Conservation (phyloP, 2,888 invertebrate species). For the Drosophila nigricruria region DNA sequence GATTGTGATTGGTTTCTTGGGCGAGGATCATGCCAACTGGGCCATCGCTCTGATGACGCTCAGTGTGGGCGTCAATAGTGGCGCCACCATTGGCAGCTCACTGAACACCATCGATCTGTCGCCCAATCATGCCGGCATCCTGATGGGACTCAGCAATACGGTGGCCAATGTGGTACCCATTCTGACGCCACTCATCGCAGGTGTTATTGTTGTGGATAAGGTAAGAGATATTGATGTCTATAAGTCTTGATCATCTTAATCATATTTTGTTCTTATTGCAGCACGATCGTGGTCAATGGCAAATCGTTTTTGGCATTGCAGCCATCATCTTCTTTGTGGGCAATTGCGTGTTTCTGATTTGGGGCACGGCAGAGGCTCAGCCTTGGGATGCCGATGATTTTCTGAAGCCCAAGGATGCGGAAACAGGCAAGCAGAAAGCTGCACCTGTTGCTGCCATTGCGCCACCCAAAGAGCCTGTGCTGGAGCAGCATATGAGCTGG, state of each 20-base stretch:
- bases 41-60: conserved; percentile 86
- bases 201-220: conserved; percentile 86
- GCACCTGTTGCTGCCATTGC: conserved; percentile 25
- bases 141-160: conserved; percentile 89
- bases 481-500: conserved; percentile 61
- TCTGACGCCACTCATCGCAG: conserved; percentile 87
- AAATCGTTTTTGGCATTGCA: conserved; percentile 89
- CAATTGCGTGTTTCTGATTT: conserved; percentile 89
- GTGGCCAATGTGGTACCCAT: conserved; percentile 88
- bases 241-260: neutral
- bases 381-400: conserved; percentile 89
- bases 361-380: conserved; percentile 89
- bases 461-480: conserved; percentile 63
- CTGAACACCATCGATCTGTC: conserved; percentile 88
- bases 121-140: conserved; percentile 88
- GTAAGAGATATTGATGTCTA: conserved; percentile 53
- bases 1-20: conserved; percentile 86
- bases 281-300: conserved; percentile 88
- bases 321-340: conserved; percentile 89
- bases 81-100: conserved; percentile 84
- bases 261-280: conserved; percentile 1
- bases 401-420: conserved; percentile 76
- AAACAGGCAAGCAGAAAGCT: conserved; percentile 25
- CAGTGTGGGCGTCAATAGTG: conserved; percentile 86
- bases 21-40: conserved; percentile 81